Conservation (phyloP, 2,797 vertebrate genomes). For the Borostomias antarcticus region DNA sequence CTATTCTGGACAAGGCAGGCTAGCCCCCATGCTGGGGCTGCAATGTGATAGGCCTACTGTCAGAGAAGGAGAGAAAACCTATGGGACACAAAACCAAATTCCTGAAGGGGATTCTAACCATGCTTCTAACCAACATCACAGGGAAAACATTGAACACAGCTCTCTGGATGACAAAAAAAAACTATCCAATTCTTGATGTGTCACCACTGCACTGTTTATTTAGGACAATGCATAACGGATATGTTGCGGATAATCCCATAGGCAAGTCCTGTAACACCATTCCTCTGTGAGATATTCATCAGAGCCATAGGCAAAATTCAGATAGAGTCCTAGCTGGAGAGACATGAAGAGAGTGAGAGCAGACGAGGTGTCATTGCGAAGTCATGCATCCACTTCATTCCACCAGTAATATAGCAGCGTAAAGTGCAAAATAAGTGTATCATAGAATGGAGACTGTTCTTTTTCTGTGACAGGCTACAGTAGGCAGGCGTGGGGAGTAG, state of each 20-base stretch:
- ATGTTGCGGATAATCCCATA: slow-evolving; percentile 15
- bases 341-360: not conserved
- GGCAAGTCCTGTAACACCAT: not conserved
- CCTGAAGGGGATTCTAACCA: not conserved
- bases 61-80: not conserved
- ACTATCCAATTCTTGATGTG: slow-evolving; percentile 10
- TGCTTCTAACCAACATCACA: not conserved
- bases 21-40: not conserved
- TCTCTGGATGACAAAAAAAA: not conserved
- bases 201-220: slow-evolving; percentile 23
- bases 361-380: not conserved
- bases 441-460: not conserved
- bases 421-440: not conserved
- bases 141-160: not conserved
- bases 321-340: not conserved
- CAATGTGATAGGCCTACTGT: not conserved
- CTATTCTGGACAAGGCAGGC: too few species aligned
- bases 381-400: not conserved
- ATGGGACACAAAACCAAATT: not conserved
- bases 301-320: slow-evolving; percentile 18
- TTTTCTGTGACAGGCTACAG: slow-evolving; percentile 1
- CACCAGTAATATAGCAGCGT: not conserved
- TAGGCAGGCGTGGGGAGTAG: not conserved
- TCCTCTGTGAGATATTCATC: slow-evolving; percentile 35
- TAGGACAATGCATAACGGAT: slow-evolving; percentile 17